Conservation (phyloP, 2,113 vertebrate genomes). For the Trichechus manatus region DNA sequence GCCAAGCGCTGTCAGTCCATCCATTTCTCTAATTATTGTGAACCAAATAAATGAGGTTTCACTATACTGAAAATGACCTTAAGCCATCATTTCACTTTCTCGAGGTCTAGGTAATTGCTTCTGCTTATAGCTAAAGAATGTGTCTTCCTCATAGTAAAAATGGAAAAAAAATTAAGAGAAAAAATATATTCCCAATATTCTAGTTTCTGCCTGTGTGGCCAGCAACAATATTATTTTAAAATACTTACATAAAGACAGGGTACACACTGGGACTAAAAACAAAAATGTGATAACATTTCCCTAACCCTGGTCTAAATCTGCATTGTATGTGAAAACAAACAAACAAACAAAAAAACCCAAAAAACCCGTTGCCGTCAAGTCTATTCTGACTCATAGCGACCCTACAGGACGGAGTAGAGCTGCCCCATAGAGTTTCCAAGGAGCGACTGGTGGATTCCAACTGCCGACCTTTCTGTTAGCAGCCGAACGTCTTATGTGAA, state of each 20-base stretch:
- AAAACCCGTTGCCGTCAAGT: too few relatives aligned
- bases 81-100: not conserved
- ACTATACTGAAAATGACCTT: not conserved
- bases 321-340: slow-evolving; percentile 9
- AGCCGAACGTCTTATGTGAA: not conserved
- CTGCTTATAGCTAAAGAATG: not conserved
- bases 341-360: too few relatives aligned
- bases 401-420: too few relatives aligned
- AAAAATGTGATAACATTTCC: not conserved
- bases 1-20: not conserved
- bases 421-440: too few relatives aligned
- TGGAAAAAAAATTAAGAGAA: not conserved
- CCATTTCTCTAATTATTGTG: not conserved
- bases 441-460: too few relatives aligned
- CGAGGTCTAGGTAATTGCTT: not conserved
- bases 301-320: slow-evolving; percentile 19
- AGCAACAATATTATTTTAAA: not conserved
- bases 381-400: too few relatives aligned
- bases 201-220: not conserved
- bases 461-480: too few relatives aligned
- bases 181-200: not conserved
- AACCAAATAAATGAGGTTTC: not conserved
- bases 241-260: not conserved
- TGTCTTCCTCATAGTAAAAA: not conserved
- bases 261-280: not conserved